Evolutionary conservation across 2,113 vertebrate species (phyloP), one percentile per base, ranked within the genome.

Genomic region (Tylochromis polylepis): DNA sequence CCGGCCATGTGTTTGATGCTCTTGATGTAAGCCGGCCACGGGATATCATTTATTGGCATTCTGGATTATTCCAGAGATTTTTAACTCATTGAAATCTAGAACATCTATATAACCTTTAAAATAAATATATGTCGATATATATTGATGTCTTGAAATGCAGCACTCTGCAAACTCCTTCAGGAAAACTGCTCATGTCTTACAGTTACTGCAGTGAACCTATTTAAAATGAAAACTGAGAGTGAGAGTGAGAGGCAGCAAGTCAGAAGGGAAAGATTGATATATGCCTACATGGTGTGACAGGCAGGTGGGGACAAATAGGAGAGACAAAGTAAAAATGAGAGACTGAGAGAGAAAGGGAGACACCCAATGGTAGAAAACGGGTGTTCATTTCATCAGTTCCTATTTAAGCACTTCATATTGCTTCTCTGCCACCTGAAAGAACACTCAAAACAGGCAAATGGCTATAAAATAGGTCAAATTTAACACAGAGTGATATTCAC

Each of bases 391-490:
- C 80, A 84, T 70, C 92, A 75, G 87, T 89, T 51, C 81, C 85
- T 62, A 85, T 85, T 87, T 82, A 85, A 87, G 16, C 14, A 34
- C 83, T 90, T 92, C 53, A 55, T 62, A 81, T 88, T 92, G 85
- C 87, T 70, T 80, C 60, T 83, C 84, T 86, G 90, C 86, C 90
- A 85, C 92, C 91, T 93, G 92, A 95, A 91, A 94, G 88, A 94
- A 94, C 88, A 84, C 59, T 49, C 55, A 83, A 72, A 92, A 80
- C 75, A 81, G 86, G 56, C 31, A 88, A 88, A 77, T 62, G 84
- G 79, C 57, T 85, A 24, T 41, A 91, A 96, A 95, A 95, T 96
- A 94, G 95, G 94, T 96, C 95, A 95, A 88, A 92, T 67, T 81
- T 38, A 77, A 29, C 58, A 67, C 77, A 78, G 24, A 79, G 79